These are phyloP conservation scores for Sericinus montela DNA, from an alignment of 2,888 invertebrate species.

Conservation along the genomic window DNA sequence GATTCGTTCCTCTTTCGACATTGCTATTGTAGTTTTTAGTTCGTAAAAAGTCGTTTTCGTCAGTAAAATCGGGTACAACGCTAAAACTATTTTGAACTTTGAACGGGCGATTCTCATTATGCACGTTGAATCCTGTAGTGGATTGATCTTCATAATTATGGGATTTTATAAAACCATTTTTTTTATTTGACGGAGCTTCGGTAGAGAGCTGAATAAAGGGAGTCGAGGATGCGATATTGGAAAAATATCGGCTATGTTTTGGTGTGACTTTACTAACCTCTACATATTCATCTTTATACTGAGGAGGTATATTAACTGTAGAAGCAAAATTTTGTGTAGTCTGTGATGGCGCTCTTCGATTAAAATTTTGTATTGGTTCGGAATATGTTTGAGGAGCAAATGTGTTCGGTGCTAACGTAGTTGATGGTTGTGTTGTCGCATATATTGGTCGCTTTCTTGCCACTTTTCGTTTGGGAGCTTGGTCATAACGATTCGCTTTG, in stretches of 20 bases:
- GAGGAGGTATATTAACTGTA: slow-evolving; percentile 50
- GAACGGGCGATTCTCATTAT: slow-evolving; percentile 52
- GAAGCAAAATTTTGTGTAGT: slow-evolving; percentile 35
- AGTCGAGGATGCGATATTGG: slow-evolving; percentile 45
- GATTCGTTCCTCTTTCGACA: slow-evolving; percentile 30
- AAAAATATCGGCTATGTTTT: slow-evolving; percentile 51
- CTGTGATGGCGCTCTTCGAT: slow-evolving; percentile 39
- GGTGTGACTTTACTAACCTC: slow-evolving; percentile 68
- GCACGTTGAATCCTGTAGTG: slow-evolving; percentile 48
- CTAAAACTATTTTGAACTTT: slow-evolving; percentile 61
- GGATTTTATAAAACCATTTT: slow-evolving; percentile 63
- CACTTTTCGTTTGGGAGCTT: slow-evolving; percentile 54
- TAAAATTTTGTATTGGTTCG: slow-evolving; percentile 40
- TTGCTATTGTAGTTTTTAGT: slow-evolving; percentile 35
- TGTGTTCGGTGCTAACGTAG: slow-evolving; percentile 43
- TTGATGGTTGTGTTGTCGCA: slow-evolving; percentile 45
- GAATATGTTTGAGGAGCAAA: slow-evolving; percentile 38
- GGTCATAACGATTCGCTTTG: slow-evolving; percentile 45
- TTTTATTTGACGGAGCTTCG: slow-evolving; percentile 50
- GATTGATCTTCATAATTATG: slow-evolving; percentile 69
- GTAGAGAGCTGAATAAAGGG: slow-evolving; percentile 43
- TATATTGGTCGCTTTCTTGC: slow-evolving; percentile 63
- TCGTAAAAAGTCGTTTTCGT: slow-evolving; percentile 48
- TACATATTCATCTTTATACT: slow-evolving; percentile 67
- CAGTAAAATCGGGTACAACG: slow-evolving; percentile 44